Evolutionary conservation across 1,140 invertebrate species (phyloP), one percentile per base, ranked within the genome.

Genomic region (Periplaneta americana): DNA sequence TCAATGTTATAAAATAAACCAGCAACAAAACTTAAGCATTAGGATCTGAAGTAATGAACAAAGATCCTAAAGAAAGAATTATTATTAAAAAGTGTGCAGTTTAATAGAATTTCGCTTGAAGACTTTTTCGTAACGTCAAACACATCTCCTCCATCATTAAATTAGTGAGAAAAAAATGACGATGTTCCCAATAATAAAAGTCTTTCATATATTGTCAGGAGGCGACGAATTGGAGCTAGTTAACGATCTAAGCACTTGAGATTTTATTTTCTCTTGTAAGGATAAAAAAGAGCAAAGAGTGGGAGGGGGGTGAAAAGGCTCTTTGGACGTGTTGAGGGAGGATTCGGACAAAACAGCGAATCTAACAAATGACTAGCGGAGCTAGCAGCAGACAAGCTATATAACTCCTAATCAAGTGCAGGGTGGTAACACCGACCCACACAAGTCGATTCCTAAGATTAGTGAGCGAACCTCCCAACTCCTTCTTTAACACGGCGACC

Each of bases 401-500:
- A 34, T 77, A 77, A 77, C 75, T 34, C 75, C 75, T 77, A 77
- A 77, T 77, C 75, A 77, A 77, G 75, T 77, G 75, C 22, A 34
- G 33, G 75, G 75, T 36, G 75, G 75, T 77, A 77, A 77, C 28
- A 77, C 31, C 48, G n/a, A 66, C 6, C 48, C 39, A 6, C 48
- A 77, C 75, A 77, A 77, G 75, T 77, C 75, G 75, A 77, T 77
- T 77, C 31, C 33, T 35, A 34, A 77, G 75, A 77, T 77, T 77
- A 77, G 75, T 3, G 75, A 66, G 22, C 13, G 48, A 10, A 31
- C 35, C 35, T 36, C 75, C 35, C 75, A 77, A 36, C 75, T 34
- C 8, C 75, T 77, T 34, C 75, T 34, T 13, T 28, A 77, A 36
- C 35, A 34, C 75, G 17, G 35, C 22, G 48, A 28, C 75, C 35